Conservation (phyloP, 37 sponge, comb jelly and placozoan genomes). For the Spongilla lacustris region DNA sequence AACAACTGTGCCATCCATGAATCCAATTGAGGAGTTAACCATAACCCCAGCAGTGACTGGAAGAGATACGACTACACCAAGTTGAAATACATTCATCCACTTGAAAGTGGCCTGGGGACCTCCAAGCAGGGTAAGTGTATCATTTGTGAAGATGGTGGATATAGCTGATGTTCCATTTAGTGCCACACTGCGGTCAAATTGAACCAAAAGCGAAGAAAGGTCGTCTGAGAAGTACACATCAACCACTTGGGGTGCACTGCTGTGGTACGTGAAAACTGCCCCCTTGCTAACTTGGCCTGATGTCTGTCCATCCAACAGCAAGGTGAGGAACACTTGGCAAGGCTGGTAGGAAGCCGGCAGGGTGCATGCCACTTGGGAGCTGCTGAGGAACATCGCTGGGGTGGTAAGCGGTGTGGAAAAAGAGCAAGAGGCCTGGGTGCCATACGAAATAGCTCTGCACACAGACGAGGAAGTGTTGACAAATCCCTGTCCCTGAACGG, state of each 20-base stretch:
- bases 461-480: conserved; percentile 22
- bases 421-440: not conserved
- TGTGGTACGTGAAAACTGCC: conserved; percentile 38
- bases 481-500: conserved; percentile 55
- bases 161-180: not conserved
- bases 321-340: conserved; percentile 57
- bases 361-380: conserved; percentile 38
- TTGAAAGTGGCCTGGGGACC: conserved; percentile 32
- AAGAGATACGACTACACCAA: conserved; percentile 24
- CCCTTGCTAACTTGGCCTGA: conserved; percentile 45
- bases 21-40: conserved; percentile 28
- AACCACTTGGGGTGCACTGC: conserved; percentile 40
- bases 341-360: conserved; percentile 65
- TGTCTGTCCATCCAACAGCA: conserved; percentile 72
- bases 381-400: conserved; percentile 38
- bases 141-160: conserved; percentile 28
- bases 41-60: conserved; percentile 42
- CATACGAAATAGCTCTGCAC: conserved; percentile 10
- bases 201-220: conserved; percentile 37
- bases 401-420: not conserved
- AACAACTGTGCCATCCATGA: conserved; percentile 38
- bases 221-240: conserved; percentile 61
- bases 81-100: conserved; percentile 29
- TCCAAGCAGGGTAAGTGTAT: conserved; percentile 42
- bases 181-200: conserved; percentile 59